Percentiles rank a stretch among this genome's conserved stretches.
phyloP scores from a whole-genome alignment of 2,113 vertebrate species.

The Megaleporinus macrocephalus region DNA sequence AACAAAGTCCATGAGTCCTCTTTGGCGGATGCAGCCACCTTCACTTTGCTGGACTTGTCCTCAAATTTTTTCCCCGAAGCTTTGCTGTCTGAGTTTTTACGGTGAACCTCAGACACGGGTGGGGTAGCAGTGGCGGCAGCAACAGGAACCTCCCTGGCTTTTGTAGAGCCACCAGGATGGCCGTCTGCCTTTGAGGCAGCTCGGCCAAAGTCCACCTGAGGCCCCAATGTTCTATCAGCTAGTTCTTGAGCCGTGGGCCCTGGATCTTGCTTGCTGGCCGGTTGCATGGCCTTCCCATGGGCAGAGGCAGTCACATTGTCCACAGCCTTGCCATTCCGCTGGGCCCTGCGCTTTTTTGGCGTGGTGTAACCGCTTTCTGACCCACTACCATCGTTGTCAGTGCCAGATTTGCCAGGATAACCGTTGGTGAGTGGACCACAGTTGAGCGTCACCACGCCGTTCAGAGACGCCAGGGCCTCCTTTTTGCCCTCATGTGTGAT shows the following conservation, averaged over 20 bases:
- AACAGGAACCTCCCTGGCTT: slow-evolving; percentile 61
- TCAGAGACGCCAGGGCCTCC: slow-evolving; percentile 84
- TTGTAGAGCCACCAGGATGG: slow-evolving; percentile 57
- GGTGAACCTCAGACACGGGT: slow-evolving; percentile 78
- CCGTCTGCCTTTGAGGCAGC: slow-evolving; percentile 83
- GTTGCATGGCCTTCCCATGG: slow-evolving; percentile 87
- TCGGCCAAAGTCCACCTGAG: slow-evolving; percentile 78
- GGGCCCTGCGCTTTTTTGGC: slow-evolving; percentile 91
- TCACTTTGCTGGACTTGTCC: slow-evolving; percentile 89
- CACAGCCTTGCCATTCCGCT: slow-evolving; percentile 86
- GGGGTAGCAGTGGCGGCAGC: slow-evolving; percentile 75
- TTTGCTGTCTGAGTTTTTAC: slow-evolving; percentile 92
- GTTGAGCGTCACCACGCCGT: slow-evolving; percentile 84
- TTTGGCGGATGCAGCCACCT: slow-evolving; percentile 85
- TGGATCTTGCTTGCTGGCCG: slow-evolving; percentile 82
- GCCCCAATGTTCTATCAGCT: slow-evolving; percentile 80
- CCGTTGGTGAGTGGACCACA: slow-evolving; percentile 90
- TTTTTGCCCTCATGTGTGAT: slow-evolving; percentile 82
- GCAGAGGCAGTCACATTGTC: slow-evolving; percentile 83
- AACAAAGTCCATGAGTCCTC: slow-evolving; percentile 99
- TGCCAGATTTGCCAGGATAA: slow-evolving; percentile 83
- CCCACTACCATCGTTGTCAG: slow-evolving; percentile 93
- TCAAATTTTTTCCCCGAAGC: slow-evolving; percentile 87
- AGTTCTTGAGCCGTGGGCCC: slow-evolving; percentile 80
- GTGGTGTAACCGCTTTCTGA: slow-evolving; percentile 95